Conservation (phyloP, 1,140 invertebrate genomes). For the Planococcus citri region DNA sequence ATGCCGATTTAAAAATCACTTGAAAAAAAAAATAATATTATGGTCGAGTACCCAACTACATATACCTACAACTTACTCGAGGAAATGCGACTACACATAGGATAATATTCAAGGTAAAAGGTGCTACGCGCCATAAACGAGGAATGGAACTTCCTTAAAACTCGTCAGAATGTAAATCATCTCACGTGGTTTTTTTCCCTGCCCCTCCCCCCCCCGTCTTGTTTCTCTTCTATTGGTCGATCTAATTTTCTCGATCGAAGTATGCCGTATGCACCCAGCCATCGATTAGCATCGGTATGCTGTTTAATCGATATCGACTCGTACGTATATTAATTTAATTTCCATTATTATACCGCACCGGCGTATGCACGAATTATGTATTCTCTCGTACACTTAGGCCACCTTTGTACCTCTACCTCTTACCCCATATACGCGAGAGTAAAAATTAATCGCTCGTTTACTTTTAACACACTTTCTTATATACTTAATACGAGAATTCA, state of each 20-base stretch:
- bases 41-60: no score
- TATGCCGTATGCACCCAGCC: no score
- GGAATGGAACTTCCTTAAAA: conserved; percentile 6
- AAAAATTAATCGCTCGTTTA: neutral
- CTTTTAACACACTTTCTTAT: neutral
- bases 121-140: no score
- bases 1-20: no score
- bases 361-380: neutral
- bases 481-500: no score
- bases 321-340: neutral
- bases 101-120: no score
- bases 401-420: no score
- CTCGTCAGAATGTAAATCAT: neutral
- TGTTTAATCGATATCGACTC: neutral
- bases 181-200: neutral
- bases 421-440: neutral
- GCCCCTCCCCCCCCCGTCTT: neutral
- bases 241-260: neutral
- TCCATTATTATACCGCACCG: neutral
- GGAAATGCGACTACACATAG: no score
- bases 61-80: no score
- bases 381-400: neutral
- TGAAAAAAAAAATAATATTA: no score
- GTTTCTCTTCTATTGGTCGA: neutral
- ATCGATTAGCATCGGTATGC: neutral